These are phyloP conservation scores for Melinaea menophilus DNA, from an alignment of 2,888 invertebrate genomes.

Conservation along the genomic window DNA sequence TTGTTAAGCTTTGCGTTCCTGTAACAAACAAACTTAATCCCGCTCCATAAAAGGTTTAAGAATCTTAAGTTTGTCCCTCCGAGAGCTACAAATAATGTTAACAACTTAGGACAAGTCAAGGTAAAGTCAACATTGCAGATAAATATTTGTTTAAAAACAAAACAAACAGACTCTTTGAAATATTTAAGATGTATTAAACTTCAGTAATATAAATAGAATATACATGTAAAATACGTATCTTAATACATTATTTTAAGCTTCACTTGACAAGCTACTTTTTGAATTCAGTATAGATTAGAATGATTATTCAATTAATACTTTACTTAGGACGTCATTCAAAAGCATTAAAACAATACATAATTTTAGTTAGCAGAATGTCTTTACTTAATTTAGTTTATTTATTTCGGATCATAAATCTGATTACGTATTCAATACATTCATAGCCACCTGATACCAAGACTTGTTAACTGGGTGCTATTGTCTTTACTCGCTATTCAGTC, in stretches of 20 bases:
- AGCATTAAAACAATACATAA: too few species aligned
- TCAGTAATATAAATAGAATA: not conserved
- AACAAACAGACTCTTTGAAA: not conserved
- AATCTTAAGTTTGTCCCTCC: constrained; percentile 38
- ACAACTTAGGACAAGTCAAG: constrained; percentile 44
- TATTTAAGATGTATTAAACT: not conserved
- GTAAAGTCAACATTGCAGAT: constrained; percentile 26
- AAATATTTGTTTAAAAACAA: constrained; percentile 10
- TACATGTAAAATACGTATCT: too few species aligned
- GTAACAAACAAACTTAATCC: constrained; percentile 37
- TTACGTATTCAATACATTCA: constrained; percentile 27
- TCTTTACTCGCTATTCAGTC: constrained; percentile 39
- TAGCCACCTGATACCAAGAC: constrained; percentile 48
- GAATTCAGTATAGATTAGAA: too few species aligned
- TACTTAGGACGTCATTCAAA: too few species aligned
- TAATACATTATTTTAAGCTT: too few species aligned
- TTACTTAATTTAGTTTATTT: not conserved
- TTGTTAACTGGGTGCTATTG: constrained; percentile 46
- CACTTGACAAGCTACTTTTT: too few species aligned
- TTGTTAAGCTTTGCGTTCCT: constrained; percentile 12
- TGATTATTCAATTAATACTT: too few species aligned
- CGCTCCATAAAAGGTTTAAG: constrained; percentile 40
- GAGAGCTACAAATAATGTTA: constrained; percentile 49
- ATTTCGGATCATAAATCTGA: constrained; percentile 9
- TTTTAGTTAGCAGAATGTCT: not conserved